A percentile compares a stretch with the other conserved stretches of the same genome.
Evolutionary conservation across 1,140 invertebrate genomes (phyloP).

Genomic region (Zaprionus ghesquierei): DNA sequence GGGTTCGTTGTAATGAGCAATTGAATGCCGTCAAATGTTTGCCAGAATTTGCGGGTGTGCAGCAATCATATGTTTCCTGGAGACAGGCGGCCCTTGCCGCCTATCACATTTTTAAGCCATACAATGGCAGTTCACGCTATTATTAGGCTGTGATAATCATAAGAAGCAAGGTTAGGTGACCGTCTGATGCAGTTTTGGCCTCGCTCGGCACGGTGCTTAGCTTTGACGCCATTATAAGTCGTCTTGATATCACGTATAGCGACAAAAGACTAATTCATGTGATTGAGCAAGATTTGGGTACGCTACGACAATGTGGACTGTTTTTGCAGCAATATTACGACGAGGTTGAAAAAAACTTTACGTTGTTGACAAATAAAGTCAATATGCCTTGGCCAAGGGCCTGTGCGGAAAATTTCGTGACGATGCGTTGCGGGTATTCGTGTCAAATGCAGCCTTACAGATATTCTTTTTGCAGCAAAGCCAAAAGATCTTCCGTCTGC

Average conservation of each 20-base stretch:
- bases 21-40: neutral
- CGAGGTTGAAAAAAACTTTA: slow-evolving; percentile 33
- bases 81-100: slow-evolving; percentile 21
- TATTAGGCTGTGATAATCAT: slow-evolving; percentile 26
- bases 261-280: slow-evolving; percentile 39
- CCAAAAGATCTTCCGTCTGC: neutral
- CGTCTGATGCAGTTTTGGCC: slow-evolving; percentile 18
- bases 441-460: neutral
- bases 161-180: neutral
- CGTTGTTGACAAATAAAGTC: slow-evolving; percentile 28
- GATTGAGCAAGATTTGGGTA: slow-evolving; percentile 36
- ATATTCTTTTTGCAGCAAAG: neutral
- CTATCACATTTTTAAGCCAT: slow-evolving; percentile 18
- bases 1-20: neutral
- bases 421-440: neutral
- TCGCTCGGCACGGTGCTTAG: slow-evolving; percentile 37
- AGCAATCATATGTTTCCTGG: slow-evolving; percentile 19
- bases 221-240: slow-evolving; percentile 40
- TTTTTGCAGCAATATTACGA: slow-evolving; percentile 34
- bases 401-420: neutral
- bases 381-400: slow-evolving; percentile 21
- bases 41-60: neutral
- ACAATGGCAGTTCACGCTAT: slow-evolving; percentile 20
- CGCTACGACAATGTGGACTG: slow-evolving; percentile 14
- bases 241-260: slow-evolving; percentile 38